Evolutionary conservation across 2,113 vertebrate genomes (phyloP).

Genomic region (Psilopsiagon aurifrons): DNA sequence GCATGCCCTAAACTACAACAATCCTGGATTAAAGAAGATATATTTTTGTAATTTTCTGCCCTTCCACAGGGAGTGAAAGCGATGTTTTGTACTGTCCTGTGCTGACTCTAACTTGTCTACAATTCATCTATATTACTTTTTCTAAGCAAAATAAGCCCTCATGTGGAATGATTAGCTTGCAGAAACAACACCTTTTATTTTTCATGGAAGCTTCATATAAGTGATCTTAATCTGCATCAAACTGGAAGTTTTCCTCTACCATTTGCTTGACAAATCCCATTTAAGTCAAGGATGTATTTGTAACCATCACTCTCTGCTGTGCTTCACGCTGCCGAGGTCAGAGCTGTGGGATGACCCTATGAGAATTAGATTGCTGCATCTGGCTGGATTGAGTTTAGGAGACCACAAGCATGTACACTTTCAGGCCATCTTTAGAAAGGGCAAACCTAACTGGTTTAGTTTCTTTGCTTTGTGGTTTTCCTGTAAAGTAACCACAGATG

Average conservation of each 20-base stretch:
- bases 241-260: conserved; percentile 45
- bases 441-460: conserved; percentile 35
- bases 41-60: conserved; percentile 48
- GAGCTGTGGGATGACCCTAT: conserved; percentile 28
- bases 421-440: not conserved
- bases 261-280: conserved; percentile 17
- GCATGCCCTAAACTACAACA: conserved; percentile 24
- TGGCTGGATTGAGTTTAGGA: not conserved
- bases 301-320: not conserved
- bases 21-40: conserved; percentile 52
- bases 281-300: not conserved
- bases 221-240: conserved; percentile 3
- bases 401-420: not conserved
- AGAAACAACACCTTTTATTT: conserved; percentile 7
- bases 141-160: conserved; percentile 8
- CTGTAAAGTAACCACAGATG: conserved; percentile 17
- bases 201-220: not conserved
- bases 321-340: conserved; percentile 30
- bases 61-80: not conserved
- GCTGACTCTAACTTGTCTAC: not conserved
- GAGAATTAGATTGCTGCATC: not conserved
- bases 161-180: conserved; percentile 8
- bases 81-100: conserved; percentile 46
- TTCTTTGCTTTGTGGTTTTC: conserved; percentile 50
- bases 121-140: conserved; percentile 5